Evolutionary conservation across 2,113 vertebrate genomes (phyloP).

Genomic region (Nanorana parkeri): DNA sequence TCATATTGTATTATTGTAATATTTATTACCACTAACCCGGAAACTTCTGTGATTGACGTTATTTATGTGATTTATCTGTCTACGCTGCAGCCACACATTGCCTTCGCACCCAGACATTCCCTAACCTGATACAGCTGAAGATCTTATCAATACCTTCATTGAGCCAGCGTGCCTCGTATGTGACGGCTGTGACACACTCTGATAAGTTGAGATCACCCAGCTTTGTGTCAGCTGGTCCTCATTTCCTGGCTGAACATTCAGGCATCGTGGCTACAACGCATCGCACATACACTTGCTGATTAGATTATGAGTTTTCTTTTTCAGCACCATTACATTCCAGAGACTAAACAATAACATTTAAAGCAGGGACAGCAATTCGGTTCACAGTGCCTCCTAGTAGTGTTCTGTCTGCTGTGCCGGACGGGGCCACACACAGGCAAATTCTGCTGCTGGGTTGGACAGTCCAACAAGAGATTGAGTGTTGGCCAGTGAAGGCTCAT

Average conservation of each 20-base stretch:
- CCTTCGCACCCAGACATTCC: background rate
- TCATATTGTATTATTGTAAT: no score
- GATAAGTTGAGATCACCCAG: slow-evolving; percentile 59
- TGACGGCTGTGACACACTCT: slow-evolving; percentile 46
- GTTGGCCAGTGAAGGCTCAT: no score
- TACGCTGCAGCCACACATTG: background rate
- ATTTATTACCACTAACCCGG: no score
- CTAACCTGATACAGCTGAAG: background rate
- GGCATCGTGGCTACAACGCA: slow-evolving; percentile 32
- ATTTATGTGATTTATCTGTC: no score
- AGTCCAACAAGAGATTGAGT: no score
- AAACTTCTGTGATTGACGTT: no score
- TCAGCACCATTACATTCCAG: slow-evolving; percentile 38
- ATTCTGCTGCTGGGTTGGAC: no score
- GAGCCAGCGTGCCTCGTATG: slow-evolving; percentile 44
- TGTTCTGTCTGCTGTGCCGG: background rate
- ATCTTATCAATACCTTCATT: slow-evolving; percentile 57
- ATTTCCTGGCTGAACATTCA: slow-evolving; percentile 55
- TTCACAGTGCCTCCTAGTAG: slow-evolving; percentile 8
- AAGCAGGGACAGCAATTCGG: slow-evolving; percentile 21
- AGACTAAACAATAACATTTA: slow-evolving; percentile 57
- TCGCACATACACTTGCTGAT: slow-evolving; percentile 47
- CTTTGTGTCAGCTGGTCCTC: slow-evolving; percentile 51
- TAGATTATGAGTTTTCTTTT: slow-evolving; percentile 39
- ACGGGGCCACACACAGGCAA: background rate